Base-by-base conservation (phyloP, 2,888 invertebrate species). In the Ischnus inquisitorius region DNA sequence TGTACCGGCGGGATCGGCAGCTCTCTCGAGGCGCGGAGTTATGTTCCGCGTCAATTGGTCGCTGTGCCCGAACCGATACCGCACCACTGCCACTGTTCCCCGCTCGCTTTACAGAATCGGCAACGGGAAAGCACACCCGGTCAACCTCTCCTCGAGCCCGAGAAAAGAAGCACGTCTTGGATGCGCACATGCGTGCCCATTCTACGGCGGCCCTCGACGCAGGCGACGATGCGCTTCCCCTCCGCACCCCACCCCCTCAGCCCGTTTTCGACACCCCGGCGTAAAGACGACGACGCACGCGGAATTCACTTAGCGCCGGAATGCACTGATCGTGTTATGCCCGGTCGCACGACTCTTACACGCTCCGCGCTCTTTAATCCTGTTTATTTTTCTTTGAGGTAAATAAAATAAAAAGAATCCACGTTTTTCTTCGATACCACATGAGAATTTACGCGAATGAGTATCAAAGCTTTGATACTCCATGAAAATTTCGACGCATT, bases 221-320 rank as follows among this genome's bases (percentile, higher is more conserved):
- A 34, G 19, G 57, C 74, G 60, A 68, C 22, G 57, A 57, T 57
- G 3, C 25, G n/a, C 34, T 34, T 34, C 34, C 34, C 8, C 34
- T 8, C 34, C 5, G 8, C 34, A 34, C 34, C 34, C 34, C 34
- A 34, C 34, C 34, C 72, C 85, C 83, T 84, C 69, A 67, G 79
- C 85, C 79, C 87, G 87, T 90, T 90, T 90, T 89, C 89, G 88
- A 91, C 90, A 90, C 90, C 89, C 87, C 84, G 82, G 72, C 67
- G 43, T 57, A 72, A 76, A 78, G 54, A 76, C 54, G 72, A 78
- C 74, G 69, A 82, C 88, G 87, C 88, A 88, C 88, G 86, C 86
- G 92, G 91, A 92, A 92, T 92, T 92, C 92, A 92, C 92, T 92
- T 92, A 92, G 89, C 88, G 86, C 82, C 82, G 88, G 93, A 92